phyloP scores from a whole-genome alignment of 2,888 invertebrate genomes.

The Melinopterus prodromus region DNA sequence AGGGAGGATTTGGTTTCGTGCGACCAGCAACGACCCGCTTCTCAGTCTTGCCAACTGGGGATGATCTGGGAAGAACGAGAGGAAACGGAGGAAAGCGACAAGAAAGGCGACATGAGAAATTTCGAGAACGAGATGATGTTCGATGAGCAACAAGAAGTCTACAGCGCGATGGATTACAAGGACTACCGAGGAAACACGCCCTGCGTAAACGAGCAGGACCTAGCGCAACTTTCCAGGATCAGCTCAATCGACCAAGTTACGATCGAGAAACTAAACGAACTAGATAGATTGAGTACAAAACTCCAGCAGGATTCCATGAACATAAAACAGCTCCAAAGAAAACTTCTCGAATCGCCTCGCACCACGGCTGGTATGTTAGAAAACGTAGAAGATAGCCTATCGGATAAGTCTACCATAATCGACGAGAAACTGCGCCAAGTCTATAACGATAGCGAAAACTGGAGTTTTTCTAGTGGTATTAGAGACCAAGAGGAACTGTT shows the following conservation, averaged over 20 bases:
- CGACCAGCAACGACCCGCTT: conserved; percentile 67
- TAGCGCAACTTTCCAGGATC: conserved; percentile 77
- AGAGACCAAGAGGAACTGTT: conserved; percentile 70
- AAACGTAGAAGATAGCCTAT: conserved; percentile 66
- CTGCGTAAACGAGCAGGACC: conserved; percentile 79
- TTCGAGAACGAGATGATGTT: conserved; percentile 64
- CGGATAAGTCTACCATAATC: conserved; percentile 71
- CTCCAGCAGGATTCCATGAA: conserved; percentile 82
- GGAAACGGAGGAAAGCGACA: conserved; percentile 69
- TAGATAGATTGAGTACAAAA: conserved; percentile 79
- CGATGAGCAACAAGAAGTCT: conserved; percentile 70
- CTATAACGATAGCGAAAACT: conserved; percentile 69
- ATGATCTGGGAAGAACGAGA: conserved; percentile 90
- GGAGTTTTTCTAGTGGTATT: conserved; percentile 75
- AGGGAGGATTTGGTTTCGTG: conserved; percentile 76
- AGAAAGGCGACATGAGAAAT: conserved; percentile 53
- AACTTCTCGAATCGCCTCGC: conserved; percentile 73
- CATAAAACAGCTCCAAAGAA: conserved; percentile 77
- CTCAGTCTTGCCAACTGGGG: conserved; percentile 68
- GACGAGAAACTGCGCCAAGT: conserved; percentile 76
- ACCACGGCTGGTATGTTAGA: conserved; percentile 62
- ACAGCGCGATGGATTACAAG: conserved; percentile 80
- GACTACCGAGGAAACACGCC: conserved; percentile 79
- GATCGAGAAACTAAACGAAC: conserved; percentile 79
- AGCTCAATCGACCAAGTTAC: conserved; percentile 81